Percentiles rank a stretch among this genome's conserved stretches.
phyloP scores from a whole-genome alignment of 2,113 vertebrate species.

The Protomyctophum bolini region DNA sequence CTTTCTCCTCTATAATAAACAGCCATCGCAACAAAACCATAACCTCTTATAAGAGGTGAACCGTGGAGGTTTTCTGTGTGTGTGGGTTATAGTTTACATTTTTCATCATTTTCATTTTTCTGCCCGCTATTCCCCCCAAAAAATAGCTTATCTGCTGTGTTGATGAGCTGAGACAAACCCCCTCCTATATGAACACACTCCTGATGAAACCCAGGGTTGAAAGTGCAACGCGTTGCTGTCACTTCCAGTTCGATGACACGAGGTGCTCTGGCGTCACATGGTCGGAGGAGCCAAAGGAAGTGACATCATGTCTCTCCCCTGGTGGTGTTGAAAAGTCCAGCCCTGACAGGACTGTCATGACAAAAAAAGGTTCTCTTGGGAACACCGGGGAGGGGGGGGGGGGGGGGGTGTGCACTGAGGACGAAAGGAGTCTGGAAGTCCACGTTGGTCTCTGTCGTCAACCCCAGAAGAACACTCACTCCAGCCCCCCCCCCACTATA shows the following conservation, averaged over 20 bases:
- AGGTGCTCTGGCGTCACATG: slow-evolving; percentile 51
- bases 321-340: slow-evolving; percentile 55
- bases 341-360: slow-evolving; percentile 73
- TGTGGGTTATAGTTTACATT: slow-evolving; percentile 17
- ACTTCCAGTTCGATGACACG: slow-evolving; percentile 61
- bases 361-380: slow-evolving; percentile 67
- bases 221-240: slow-evolving; percentile 27
- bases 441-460: slow-evolving; percentile 51
- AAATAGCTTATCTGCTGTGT: slow-evolving; percentile 43
- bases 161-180: slow-evolving; percentile 44
- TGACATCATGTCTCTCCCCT: slow-evolving; percentile 75
- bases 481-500: slow-evolving; percentile 41
- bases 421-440: slow-evolving; percentile 54
- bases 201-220: slow-evolving; percentile 1
- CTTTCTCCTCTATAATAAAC: too few species aligned
- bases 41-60: too few species aligned
- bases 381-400: slow-evolving; percentile 44
- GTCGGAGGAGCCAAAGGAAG: slow-evolving; percentile 67
- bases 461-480: slow-evolving; percentile 36
- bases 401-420: slow-evolving; percentile 39
- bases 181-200: slow-evolving; percentile 16
- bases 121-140: background rate
- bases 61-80: background rate
- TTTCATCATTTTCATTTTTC: slow-evolving; percentile 5
- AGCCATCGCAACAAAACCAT: too few species aligned